phyloP scores from a whole-genome alignment of 2,888 invertebrate species.

The Syrphus vitripennis region DNA sequence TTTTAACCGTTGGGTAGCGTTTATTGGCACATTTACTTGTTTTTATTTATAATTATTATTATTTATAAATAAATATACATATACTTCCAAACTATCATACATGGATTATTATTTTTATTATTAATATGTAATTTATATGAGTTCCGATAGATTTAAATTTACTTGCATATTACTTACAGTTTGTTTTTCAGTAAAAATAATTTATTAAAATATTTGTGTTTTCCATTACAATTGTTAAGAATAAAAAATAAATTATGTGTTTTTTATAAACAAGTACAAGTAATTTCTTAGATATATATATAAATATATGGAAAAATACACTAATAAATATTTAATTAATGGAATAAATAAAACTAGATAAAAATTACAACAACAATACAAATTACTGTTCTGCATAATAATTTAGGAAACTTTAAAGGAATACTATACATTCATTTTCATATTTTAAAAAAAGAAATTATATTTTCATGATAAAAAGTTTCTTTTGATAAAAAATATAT shows the following conservation, averaged over 20 bases:
- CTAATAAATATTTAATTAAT: not conserved
- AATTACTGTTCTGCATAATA: constrained; percentile 40
- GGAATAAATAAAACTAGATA: constrained; percentile 25
- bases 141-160: constrained; percentile 49
- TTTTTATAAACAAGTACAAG: not conserved
- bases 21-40: constrained; percentile 77
- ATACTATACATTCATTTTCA: constrained; percentile 7
- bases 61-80: constrained; percentile 2
- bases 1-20: constrained; percentile 74
- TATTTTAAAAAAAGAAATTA: not conserved
- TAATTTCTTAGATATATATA: not conserved
- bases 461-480: not conserved
- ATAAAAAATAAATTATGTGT: constrained; percentile 28
- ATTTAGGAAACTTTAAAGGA: constrained; percentile 36
- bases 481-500: not conserved
- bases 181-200: constrained; percentile 20
- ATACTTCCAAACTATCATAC: constrained; percentile 45
- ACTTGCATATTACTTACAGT: constrained; percentile 64
- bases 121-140: constrained; percentile 15
- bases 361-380: constrained; percentile 22
- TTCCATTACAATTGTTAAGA: constrained; percentile 14
- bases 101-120: constrained; percentile 3
- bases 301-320: not conserved
- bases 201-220: constrained; percentile 28
- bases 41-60: constrained; percentile 26